Evolutionary conservation across 2,888 invertebrate species (phyloP).

Genomic region (Ormyrus labotus): DNA sequence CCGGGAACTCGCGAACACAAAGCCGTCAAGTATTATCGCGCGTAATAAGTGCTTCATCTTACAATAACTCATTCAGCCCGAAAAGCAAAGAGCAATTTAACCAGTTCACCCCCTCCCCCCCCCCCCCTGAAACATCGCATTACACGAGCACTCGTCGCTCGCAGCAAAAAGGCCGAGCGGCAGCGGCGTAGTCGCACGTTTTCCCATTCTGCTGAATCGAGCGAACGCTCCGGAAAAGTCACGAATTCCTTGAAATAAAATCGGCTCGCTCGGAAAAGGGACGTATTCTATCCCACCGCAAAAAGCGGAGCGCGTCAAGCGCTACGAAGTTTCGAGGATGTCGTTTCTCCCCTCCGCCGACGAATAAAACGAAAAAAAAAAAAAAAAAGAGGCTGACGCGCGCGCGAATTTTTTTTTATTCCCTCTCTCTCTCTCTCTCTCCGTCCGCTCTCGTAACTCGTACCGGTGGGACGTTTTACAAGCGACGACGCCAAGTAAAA

Average conservation of each 20-base stretch:
- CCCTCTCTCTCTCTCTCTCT: not conserved
- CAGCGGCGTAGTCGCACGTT: not conserved
- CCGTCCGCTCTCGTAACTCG: not conserved
- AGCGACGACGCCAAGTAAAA: not conserved
- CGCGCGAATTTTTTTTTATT: not conserved
- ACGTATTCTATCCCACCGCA: not conserved
- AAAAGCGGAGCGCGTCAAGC: slow-evolving; percentile 13
- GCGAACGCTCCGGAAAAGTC: slow-evolving; percentile 4
- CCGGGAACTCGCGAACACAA: no score
- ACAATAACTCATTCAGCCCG: no score
- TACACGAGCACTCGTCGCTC: not conserved
- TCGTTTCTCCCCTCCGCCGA: not conserved
- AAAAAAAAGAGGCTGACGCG: slow-evolving; percentile 12
- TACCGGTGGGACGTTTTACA: not conserved
- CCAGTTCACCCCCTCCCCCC: no score
- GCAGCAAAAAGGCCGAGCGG: not conserved
- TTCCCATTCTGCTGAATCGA: slow-evolving; percentile 26
- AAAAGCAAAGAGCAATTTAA: no score
- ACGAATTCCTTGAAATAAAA: slow-evolving; percentile 42
- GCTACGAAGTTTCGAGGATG: slow-evolving; percentile 10
- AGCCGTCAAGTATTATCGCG: no score
- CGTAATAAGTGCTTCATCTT: no score
- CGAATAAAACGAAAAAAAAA: no score
- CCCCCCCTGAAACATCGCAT: no score
- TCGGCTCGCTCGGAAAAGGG: slow-evolving; percentile 7